Conservation (phyloP, 2,797 vertebrate genomes). For the Alfaro cultratus region DNA sequence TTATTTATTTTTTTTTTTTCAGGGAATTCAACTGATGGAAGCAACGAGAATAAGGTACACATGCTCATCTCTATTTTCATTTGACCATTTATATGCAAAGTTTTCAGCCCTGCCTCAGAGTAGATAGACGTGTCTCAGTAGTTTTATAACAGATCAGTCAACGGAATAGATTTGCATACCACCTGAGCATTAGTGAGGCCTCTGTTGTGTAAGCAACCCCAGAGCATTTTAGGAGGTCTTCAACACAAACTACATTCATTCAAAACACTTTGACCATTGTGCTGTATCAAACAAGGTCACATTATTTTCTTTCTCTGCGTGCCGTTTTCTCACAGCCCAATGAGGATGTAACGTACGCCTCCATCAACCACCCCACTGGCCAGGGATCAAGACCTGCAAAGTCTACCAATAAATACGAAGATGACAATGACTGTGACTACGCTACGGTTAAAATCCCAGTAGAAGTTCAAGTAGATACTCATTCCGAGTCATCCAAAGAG, state of each 20-base stretch:
- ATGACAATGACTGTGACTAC: slow-evolving; percentile 39
- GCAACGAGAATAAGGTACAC: slow-evolving; percentile 41
- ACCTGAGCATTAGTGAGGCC: not conserved
- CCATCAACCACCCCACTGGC: slow-evolving; percentile 67
- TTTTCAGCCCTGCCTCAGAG: slow-evolving; percentile 6
- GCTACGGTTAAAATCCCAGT: slow-evolving; percentile 31
- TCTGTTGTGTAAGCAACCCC: slow-evolving; percentile 10
- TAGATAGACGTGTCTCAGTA: not conserved
- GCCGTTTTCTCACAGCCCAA: slow-evolving; percentile 38
- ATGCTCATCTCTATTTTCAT: slow-evolving; percentile 8
- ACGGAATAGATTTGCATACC: slow-evolving; percentile 51
- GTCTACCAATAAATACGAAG: too few species aligned
- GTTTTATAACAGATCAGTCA: slow-evolving; percentile 6
- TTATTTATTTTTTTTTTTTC: slow-evolving; percentile 20
- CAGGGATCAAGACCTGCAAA: slow-evolving; percentile 9
- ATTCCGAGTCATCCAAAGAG: slow-evolving; percentile 46
- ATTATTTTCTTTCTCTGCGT: slow-evolving; percentile 16
- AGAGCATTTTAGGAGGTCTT: slow-evolving; percentile 24
- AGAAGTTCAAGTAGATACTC: not conserved
- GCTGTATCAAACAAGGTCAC: not conserved
- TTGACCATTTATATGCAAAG: slow-evolving; percentile 1
- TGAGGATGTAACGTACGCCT: slow-evolving; percentile 77
- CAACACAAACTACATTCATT: slow-evolving; percentile 4
- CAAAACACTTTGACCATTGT: not conserved
- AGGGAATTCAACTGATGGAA: slow-evolving; percentile 17